Conservation (phyloP, 2,888 invertebrate genomes). For the Macrosoma leucophasiata region DNA sequence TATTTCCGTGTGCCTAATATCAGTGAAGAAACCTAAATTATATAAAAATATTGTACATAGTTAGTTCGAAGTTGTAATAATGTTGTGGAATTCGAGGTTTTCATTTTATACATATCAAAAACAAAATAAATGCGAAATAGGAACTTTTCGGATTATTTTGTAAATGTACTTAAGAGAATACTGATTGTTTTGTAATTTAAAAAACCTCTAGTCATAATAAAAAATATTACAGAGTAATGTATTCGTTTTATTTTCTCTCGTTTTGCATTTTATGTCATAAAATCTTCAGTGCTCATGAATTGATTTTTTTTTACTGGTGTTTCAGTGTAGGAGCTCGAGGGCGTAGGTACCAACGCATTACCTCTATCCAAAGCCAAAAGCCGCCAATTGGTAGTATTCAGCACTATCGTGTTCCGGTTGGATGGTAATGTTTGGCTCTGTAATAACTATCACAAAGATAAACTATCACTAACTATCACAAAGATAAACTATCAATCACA, state of each 20-base stretch:
- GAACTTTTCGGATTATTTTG: conserved; percentile 57
- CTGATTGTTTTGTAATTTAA: conserved; percentile 78
- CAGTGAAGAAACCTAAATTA: conserved; percentile 41
- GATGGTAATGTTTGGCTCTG: no score
- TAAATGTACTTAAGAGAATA: conserved; percentile 48
- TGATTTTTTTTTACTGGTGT: no score
- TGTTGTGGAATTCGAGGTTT: conserved; percentile 52
- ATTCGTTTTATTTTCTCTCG: conserved; percentile 36
- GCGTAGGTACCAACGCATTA: no score
- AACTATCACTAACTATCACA: no score
- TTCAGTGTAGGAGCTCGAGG: no score
- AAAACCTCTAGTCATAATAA: conserved; percentile 84
- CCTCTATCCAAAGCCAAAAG: no score
- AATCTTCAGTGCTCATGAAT: no score
- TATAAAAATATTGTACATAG: conserved; percentile 36
- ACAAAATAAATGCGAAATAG: conserved; percentile 48
- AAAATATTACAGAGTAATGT: conserved; percentile 61
- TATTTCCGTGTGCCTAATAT: conserved; percentile 61
- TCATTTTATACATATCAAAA: conserved; percentile 73
- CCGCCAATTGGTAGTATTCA: no score
- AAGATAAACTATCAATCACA: no score
- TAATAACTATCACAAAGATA: no score
- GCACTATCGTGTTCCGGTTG: no score
- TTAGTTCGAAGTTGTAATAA: conserved; percentile 31
- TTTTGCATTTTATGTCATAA: conserved; percentile 22